phyloP scores from a whole-genome alignment of 1,140 invertebrate genomes.

The Drosophila nasuta region DNA sequence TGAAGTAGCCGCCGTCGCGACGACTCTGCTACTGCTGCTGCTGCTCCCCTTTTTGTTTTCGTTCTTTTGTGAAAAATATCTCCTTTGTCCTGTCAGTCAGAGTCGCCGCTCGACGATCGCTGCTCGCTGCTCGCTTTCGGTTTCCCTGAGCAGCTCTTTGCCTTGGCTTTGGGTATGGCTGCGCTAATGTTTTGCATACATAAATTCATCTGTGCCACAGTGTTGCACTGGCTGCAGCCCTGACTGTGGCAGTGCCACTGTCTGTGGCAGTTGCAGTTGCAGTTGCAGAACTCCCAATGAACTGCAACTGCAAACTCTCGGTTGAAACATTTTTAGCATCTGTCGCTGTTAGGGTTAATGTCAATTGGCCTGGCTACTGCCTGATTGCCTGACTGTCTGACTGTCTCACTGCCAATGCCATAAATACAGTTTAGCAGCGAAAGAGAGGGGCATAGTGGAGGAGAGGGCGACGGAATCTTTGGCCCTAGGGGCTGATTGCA shows the following conservation, averaged over 20 bases:
- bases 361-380: slow-evolving; percentile 65
- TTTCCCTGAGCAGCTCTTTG: slow-evolving; percentile 53
- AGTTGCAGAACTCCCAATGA: slow-evolving; percentile 34
- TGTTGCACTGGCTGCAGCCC: slow-evolving; percentile 45
- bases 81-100: slow-evolving; percentile 81
- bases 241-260: slow-evolving; percentile 52
- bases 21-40: slow-evolving; percentile 17
- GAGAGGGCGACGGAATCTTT: not conserved
- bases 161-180: slow-evolving; percentile 4
- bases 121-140: slow-evolving; percentile 59
- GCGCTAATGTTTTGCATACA: slow-evolving; percentile 70
- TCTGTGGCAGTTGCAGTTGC: slow-evolving; percentile 28
- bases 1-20: slow-evolving; percentile 28
- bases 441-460: not conserved
- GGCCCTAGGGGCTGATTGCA: slow-evolving; percentile 62
- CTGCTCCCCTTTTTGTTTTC: slow-evolving; percentile 60
- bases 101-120: slow-evolving; percentile 26
- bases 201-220: slow-evolving; percentile 74
- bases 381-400: slow-evolving; percentile 21
- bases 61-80: slow-evolving; percentile 80
- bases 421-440: slow-evolving; percentile 56
- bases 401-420: slow-evolving; percentile 52
- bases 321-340: slow-evolving; percentile 60
- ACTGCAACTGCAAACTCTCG: slow-evolving; percentile 15
- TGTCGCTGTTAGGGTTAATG: slow-evolving; percentile 81